phyloP scores from a whole-genome alignment of 2,113 vertebrate genomes.

The Mastomys coucha region DNA sequence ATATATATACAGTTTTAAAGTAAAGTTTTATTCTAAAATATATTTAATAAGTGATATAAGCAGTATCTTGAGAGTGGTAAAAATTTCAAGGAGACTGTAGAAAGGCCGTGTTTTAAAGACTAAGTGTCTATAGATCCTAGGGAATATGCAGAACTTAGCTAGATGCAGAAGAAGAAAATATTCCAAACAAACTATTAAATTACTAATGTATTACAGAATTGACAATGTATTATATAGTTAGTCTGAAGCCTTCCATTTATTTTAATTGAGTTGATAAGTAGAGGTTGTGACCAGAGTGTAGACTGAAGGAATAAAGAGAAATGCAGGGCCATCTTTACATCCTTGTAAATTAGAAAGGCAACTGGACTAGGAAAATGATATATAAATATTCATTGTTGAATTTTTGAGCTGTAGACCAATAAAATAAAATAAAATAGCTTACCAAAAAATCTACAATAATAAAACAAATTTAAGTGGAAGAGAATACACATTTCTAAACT shows the following conservation, averaged over 20 bases:
- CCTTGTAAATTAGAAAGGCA: not conserved
- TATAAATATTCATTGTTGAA: not conserved
- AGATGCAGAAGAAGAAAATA: not conserved
- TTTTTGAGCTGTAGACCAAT: not conserved
- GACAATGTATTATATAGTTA: not conserved
- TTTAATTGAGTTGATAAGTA: not conserved
- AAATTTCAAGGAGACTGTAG: not conserved
- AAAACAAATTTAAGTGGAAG: not conserved
- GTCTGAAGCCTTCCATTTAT: not conserved
- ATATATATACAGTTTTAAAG: not conserved
- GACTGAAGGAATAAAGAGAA: not conserved
- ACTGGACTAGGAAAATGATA: not conserved
- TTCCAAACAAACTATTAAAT: not conserved
- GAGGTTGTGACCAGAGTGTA: not conserved
- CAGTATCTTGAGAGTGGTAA: not conserved
- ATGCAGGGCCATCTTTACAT: not conserved
- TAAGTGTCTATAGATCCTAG: not conserved
- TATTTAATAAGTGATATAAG: conserved; percentile 2
- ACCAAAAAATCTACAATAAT: not conserved
- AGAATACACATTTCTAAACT: conserved; percentile 24
- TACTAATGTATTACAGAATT: not conserved
- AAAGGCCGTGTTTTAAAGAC: not conserved
- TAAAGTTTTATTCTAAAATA: conserved; percentile 6
- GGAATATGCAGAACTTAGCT: not conserved
- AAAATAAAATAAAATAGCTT: not conserved